Evolutionary conservation across 2,888 invertebrate genomes (phyloP), one percentile per base, ranked within the genome.

Genomic region (Cryptocheilus praepositus): DNA sequence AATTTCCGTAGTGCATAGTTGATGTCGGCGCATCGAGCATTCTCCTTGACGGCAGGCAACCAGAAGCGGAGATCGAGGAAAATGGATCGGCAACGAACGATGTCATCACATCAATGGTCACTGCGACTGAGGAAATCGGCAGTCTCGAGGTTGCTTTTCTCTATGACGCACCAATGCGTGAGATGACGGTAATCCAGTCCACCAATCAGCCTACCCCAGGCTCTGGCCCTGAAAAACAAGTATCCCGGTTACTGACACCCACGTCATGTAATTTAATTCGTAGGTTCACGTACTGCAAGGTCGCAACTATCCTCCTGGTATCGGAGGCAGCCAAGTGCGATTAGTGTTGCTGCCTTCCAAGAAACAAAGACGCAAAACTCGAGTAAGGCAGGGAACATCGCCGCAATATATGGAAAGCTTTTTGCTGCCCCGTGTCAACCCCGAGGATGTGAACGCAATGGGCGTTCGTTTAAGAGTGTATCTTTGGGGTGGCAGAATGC

Each of bases 321-420:
- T 89, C 88, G 92, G 83, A 91, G 93, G 77, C 92, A 94, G 89
- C 91, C 90, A 96, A 93, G 96, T 97, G 72, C 93, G 97, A 74
- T 91, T 98, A 79, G 93, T 98, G 55, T 91, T 98, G 83, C 89
- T 98, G 75, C 98, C 98, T 3, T 93, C 95, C 85, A 97, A 97
- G 88, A 97, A 97, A 89, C 97, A 97, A 88, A 96, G 97, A 84
- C 95, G 95, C 89, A 98, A 98, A 89, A 97, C 97, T 22, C 96
- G 97, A 90, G 96, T 97, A 73, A 93, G 97, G 65, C 94, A 95
- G 64, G 97, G 97, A 0, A 95, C 96, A 84, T 95, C 94, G 87
- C 97, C 98, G 0, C 95, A 96, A 86, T 98, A 95, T 85, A 95
- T 97, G 93, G 98, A 98, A 88, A 95, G 96, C 83, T 97, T 98